phyloP scores from a whole-genome alignment of 92 coral and sea anemone genomes.

The Epizoanthus rinbou region DNA sequence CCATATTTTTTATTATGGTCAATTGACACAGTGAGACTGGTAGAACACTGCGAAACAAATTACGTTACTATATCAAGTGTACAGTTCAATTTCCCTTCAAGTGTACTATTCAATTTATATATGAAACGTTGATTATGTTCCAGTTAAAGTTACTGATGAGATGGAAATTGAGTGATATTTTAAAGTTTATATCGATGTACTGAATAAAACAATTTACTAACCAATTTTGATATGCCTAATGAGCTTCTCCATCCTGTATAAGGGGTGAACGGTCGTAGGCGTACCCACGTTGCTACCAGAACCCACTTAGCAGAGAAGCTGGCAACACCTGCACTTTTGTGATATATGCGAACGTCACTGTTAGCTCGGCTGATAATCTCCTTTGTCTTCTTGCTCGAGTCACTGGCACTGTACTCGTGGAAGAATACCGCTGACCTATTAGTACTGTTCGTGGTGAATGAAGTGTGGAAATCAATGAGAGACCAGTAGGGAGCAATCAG shows the following conservation, averaged over 20 bases:
- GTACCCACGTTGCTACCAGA: slow-evolving; percentile 6
- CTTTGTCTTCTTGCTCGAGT: not conserved
- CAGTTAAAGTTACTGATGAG: too few species aligned
- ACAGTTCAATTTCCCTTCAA: too few species aligned
- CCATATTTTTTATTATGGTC: too few species aligned
- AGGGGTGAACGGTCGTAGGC: not conserved
- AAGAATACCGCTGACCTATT: slow-evolving; percentile 17
- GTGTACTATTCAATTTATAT: too few species aligned
- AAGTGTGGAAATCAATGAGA: not conserved
- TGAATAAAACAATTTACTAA: not conserved
- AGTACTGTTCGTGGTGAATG: slow-evolving; percentile 2
- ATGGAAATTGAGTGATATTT: not conserved
- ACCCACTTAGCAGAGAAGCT: slow-evolving; percentile 20
- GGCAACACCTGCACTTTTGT: not conserved
- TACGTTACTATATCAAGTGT: too few species aligned
- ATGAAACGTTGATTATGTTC: too few species aligned
- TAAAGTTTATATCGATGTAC: not conserved
- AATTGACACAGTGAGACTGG: too few species aligned
- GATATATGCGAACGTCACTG: not conserved
- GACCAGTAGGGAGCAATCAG: slow-evolving; percentile 11
- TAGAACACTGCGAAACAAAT: too few species aligned
- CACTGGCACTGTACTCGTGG: slow-evolving; percentile 12
- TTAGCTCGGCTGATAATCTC: not conserved
- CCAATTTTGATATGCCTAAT: not conserved
- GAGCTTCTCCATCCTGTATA: too few species aligned